Conservation (phyloP, 2,797 vertebrate genomes). For the Enteromius thamalakanensis region DNA sequence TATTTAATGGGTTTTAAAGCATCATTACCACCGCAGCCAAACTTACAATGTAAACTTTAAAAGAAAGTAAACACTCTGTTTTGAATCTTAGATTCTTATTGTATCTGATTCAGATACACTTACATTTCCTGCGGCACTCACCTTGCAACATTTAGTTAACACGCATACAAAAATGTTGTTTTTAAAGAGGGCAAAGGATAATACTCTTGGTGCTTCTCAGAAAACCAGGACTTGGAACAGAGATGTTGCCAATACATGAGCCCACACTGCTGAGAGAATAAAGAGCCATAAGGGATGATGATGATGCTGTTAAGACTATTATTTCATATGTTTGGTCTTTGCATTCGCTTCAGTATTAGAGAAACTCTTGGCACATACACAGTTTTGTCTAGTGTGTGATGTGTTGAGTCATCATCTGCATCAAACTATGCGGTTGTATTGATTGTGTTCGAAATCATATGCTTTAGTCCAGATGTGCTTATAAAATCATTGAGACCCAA, state of each 20-base stretch:
- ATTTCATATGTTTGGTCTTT: background rate
- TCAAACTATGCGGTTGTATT: background rate
- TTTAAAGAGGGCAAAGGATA: background rate
- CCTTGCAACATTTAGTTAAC: background rate
- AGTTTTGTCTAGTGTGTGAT: background rate
- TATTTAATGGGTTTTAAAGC: constrained; percentile 19
- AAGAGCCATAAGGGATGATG: constrained; percentile 13
- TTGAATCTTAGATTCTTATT: background rate
- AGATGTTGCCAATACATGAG: constrained; percentile 20
- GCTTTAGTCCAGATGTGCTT: background rate
- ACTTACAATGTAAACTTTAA: background rate
- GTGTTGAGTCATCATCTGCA: background rate
- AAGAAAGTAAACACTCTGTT: background rate
- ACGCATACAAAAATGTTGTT: background rate
- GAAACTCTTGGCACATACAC: background rate
- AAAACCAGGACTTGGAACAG: background rate
- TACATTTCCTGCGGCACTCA: background rate
- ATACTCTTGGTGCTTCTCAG: background rate
- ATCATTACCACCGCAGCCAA: constrained; percentile 9
- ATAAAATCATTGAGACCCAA: background rate
- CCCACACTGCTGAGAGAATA: background rate
- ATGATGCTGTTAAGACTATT: background rate
- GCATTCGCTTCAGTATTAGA: constrained; percentile 36
- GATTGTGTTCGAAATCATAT: background rate
- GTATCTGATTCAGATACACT: background rate